These are phyloP conservation scores for Ceratothoa steindachneri DNA, from an alignment of 2,888 invertebrate genomes.

Conservation along the genomic window DNA sequence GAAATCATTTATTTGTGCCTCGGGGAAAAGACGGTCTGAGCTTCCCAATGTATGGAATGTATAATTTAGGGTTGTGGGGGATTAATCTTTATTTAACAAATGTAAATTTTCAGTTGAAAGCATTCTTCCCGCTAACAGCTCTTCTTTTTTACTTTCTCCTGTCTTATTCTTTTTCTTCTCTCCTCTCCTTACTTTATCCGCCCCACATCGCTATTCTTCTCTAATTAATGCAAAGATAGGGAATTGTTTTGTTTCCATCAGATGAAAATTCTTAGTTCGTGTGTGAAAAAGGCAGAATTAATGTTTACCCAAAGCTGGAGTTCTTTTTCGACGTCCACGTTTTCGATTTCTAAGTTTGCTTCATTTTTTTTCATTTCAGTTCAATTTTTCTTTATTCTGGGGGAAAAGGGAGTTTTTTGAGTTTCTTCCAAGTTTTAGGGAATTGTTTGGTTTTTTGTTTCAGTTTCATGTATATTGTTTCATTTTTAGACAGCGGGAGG, in stretches of 20 bases:
- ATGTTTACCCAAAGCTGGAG: slow-evolving; percentile 41
- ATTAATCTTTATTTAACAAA: background rate
- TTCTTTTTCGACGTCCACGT: slow-evolving; percentile 18
- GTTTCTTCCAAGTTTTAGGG: background rate
- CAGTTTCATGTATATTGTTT: background rate
- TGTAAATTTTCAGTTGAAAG: background rate
- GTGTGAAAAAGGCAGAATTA: slow-evolving; percentile 42
- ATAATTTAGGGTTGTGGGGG: background rate
- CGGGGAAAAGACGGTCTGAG: too few species aligned
- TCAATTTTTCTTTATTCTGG: background rate
- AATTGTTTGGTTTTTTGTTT: background rate
- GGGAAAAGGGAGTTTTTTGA: background rate
- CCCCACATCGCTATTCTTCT: slow-evolving; percentile 43
- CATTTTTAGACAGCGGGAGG: too few species aligned
- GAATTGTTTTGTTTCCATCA: slow-evolving; percentile 42
- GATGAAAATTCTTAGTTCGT: slow-evolving; percentile 43
- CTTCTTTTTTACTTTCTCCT: background rate
- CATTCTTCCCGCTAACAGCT: background rate
- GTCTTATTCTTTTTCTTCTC: background rate
- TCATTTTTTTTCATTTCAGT: background rate
- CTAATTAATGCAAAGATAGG: slow-evolving; percentile 44
- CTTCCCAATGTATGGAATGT: too few species aligned
- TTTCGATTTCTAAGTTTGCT: background rate
- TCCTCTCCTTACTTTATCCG: too few species aligned
- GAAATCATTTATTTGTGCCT: too few species aligned